phyloP scores from a whole-genome alignment of 2,888 invertebrate genomes.

The Leptura quadrifasciata region DNA sequence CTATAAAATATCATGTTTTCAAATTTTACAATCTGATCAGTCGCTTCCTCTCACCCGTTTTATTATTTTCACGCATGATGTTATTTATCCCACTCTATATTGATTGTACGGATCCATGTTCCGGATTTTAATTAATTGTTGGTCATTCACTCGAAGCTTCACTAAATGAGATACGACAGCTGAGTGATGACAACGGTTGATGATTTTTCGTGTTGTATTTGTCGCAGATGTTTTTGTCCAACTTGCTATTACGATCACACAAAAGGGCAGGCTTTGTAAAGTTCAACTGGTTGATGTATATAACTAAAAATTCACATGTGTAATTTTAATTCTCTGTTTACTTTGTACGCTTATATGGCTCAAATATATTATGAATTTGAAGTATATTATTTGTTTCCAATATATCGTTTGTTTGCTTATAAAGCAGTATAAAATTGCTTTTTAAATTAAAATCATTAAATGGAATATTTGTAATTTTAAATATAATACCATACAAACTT shows the following conservation, averaged over 20 bases:
- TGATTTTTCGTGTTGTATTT: conserved; percentile 1
- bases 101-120: neutral
- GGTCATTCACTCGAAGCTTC: neutral
- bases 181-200: conserved; percentile 1
- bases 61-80: neutral
- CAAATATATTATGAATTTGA: too few relatives aligned
- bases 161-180: conserved; percentile 7
- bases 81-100: neutral
- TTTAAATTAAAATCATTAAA: too few relatives aligned
- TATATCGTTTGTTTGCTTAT: too few relatives aligned
- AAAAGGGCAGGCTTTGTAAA: neutral
- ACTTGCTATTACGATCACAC: neutral
- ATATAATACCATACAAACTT: too few relatives aligned
- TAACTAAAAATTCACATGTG: neutral
- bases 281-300: neutral
- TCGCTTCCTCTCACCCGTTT: neutral
- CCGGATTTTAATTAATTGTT: neutral
- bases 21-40: too few relatives aligned
- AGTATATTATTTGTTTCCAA: too few relatives aligned
- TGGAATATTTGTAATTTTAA: too few relatives aligned
- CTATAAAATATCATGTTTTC: too few relatives aligned
- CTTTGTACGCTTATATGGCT: too few relatives aligned
- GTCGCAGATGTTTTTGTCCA: conserved; percentile 3
- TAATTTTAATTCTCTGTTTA: neutral
- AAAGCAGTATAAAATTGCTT: too few relatives aligned